Percentiles rank a stretch among this genome's conserved stretches.
These are phyloP conservation scores for Papilio glaucus DNA, from an alignment of 1,140 invertebrate genomes.

Conservation along the genomic window DNA sequence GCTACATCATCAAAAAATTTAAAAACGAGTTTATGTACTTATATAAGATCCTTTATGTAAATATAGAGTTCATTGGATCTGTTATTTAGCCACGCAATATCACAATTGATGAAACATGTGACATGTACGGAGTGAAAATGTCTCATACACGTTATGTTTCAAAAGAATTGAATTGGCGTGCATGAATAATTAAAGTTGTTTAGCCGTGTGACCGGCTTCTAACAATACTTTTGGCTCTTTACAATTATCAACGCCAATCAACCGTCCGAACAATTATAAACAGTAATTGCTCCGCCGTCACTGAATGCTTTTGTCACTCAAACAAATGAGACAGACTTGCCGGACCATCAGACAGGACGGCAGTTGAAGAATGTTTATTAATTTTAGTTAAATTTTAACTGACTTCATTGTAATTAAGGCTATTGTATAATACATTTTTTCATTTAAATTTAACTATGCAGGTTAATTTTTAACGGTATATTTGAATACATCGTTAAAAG, in stretches of 20 bases:
- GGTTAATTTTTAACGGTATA: not conserved
- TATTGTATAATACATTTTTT: not conserved
- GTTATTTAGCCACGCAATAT: not conserved
- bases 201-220: conserved; percentile 11
- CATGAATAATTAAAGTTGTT: conserved; percentile 27
- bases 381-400: not conserved
- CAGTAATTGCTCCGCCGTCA: conserved; percentile 31
- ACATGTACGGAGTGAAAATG: conserved; percentile 2
- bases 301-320: conserved; percentile 9
- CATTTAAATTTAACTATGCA: not conserved
- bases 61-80: conserved; percentile 8
- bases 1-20: too few species aligned
- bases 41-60: not conserved
- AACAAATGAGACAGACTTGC: conserved; percentile 1
- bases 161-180: conserved; percentile 31
- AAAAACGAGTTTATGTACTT: too few species aligned
- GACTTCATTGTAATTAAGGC: not conserved
- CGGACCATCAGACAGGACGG: not conserved
- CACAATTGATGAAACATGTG: not conserved
- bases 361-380: not conserved
- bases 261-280: conserved; percentile 32
- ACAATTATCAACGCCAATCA: conserved; percentile 35
- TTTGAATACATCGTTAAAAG: not conserved
- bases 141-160: not conserved
- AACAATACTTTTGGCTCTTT: conserved; percentile 33